These are phyloP conservation scores for Jaculus jaculus DNA, from an alignment of 2,113 vertebrate species.

Conservation along the genomic window DNA sequence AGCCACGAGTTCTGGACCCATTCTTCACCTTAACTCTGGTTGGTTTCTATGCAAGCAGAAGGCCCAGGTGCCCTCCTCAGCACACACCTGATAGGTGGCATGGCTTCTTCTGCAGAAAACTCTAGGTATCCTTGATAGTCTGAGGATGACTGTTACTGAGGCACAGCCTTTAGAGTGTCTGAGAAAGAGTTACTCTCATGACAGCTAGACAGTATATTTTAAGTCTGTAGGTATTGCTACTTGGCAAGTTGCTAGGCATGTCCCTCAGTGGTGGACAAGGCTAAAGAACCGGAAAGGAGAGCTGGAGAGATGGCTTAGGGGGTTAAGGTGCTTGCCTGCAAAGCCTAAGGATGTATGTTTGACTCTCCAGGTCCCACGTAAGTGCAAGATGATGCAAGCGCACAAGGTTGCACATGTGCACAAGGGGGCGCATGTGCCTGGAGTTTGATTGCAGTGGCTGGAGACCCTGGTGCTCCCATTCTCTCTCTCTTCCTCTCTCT, in stretches of 20 bases:
- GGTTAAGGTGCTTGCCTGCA: too few relatives aligned
- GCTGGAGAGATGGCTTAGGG: too few relatives aligned
- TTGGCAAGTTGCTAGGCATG: background rate
- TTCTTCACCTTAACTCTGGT: slow-evolving; percentile 2
- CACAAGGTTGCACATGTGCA: too few relatives aligned
- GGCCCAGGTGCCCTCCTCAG: background rate
- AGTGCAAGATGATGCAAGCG: too few relatives aligned
- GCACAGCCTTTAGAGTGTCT: background rate
- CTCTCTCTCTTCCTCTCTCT: too few relatives aligned
- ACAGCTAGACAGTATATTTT: background rate
- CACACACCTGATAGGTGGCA: background rate
- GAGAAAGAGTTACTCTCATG: slow-evolving; percentile 14
- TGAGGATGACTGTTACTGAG: background rate
- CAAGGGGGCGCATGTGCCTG: too few relatives aligned
- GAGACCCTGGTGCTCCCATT: too few relatives aligned
- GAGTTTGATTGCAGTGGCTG: too few relatives aligned
- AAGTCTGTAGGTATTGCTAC: background rate
- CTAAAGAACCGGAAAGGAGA: background rate
- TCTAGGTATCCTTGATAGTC: background rate
- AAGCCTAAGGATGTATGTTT: too few relatives aligned
- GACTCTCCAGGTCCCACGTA: too few relatives aligned
- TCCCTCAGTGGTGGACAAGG: background rate
- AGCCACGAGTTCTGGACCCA: background rate
- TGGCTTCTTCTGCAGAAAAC: background rate
- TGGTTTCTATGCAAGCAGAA: background rate